Percentiles rank a stretch among this genome's conserved stretches.
These are phyloP conservation scores for Craseonycteris thonglongyai DNA, from an alignment of 2,113 vertebrate species.

Conservation along the genomic window DNA sequence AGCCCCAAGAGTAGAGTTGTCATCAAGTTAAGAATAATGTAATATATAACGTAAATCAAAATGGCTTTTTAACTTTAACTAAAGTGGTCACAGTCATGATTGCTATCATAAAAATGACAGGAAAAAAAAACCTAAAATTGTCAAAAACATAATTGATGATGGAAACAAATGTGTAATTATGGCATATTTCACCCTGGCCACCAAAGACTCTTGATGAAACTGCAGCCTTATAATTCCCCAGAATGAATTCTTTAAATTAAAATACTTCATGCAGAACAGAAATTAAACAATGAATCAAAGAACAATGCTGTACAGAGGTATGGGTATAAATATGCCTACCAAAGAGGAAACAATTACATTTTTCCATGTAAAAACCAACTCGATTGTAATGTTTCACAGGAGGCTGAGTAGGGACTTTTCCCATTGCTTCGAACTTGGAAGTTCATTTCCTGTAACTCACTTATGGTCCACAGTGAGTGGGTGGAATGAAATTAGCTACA, in stretches of 20 bases:
- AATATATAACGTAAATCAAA: conserved; percentile 62
- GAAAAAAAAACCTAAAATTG: conserved; percentile 49
- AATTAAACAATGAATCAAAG: conserved; percentile 74
- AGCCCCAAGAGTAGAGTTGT: background rate
- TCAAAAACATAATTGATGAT: conserved; percentile 63
- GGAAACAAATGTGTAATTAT: conserved; percentile 60
- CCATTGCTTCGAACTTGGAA: conserved; percentile 27
- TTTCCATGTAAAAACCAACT: conserved; percentile 59
- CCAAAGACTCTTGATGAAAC: conserved; percentile 64
- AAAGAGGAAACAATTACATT: conserved; percentile 60
- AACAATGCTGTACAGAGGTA: conserved; percentile 57
- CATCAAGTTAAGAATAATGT: conserved; percentile 59
- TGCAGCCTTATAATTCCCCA: conserved; percentile 18
- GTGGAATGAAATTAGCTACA: conserved; percentile 11
- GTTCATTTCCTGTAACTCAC: conserved; percentile 52
- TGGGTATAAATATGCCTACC: conserved; percentile 49
- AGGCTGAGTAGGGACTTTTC: background rate
- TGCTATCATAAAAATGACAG: conserved; percentile 62
- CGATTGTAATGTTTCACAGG: conserved; percentile 11
- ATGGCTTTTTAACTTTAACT: conserved; percentile 54
- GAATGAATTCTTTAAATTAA: conserved; percentile 75
- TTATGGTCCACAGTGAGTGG: conserved; percentile 26
- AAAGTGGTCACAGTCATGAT: conserved; percentile 54
- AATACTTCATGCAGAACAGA: conserved; percentile 72
- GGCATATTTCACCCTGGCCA: conserved; percentile 41